phyloP scores from a whole-genome alignment of 2,113 vertebrate species.

The Trogon melanurus region DNA sequence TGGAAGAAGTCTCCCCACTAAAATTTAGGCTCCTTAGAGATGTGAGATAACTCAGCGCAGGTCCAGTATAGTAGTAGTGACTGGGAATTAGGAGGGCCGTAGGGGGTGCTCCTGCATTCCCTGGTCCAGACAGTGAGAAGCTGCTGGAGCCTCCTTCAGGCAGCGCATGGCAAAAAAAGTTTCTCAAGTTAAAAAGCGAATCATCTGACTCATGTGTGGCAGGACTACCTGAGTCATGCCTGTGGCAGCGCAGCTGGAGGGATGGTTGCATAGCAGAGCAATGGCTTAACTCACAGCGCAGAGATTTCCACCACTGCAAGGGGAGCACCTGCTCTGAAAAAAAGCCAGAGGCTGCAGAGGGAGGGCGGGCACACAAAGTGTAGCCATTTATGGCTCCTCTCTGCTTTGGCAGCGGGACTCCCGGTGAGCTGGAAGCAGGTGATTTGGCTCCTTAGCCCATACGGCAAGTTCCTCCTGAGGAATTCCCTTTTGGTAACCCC shows the following conservation, averaged over 20 bases:
- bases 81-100: neutral
- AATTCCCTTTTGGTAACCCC: neutral
- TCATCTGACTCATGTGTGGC: neutral
- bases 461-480: neutral
- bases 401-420: neutral
- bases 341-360: neutral
- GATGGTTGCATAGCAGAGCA: neutral
- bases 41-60: neutral
- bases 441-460: neutral
- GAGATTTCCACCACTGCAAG: neutral
- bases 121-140: neutral
- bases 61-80: neutral
- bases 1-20: neutral
- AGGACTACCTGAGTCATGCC: neutral
- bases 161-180: neutral
- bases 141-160: neutral
- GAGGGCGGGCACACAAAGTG: neutral
- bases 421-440: neutral
- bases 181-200: neutral
- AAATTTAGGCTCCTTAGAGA: neutral
- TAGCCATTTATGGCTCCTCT: accelerated
- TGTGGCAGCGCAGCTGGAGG: neutral
- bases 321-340: neutral
- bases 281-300: neutral
- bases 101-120: neutral